Evolutionary conservation across 2,797 vertebrate genomes (phyloP), one percentile per base, ranked within the genome.

Genomic region (Aplochiton taeniatus): DNA sequence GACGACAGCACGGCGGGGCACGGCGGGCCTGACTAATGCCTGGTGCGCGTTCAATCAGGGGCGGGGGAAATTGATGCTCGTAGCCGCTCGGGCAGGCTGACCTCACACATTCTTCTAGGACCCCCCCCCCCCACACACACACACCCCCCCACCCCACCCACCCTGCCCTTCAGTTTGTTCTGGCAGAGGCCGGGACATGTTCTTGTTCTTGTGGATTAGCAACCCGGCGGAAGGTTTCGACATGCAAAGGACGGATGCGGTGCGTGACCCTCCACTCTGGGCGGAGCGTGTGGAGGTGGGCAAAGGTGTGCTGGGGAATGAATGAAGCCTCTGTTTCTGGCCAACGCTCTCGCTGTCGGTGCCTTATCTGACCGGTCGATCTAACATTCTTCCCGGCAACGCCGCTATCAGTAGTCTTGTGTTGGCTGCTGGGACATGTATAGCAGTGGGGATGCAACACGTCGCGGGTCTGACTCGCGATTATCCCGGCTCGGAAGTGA

Each of bases 241-340:
- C 83, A 90, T 86, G 80, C 41, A 61, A 63, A 1, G 61, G 85
- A 76, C 88, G 88, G 90, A 90, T 90, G 83, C 84, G 85, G 88
- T 85, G 31, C 2, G 31, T 31, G 87, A 81, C 78, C 67, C 77
- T 83, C 75, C 82, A 81, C 84, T 78, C 73, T 8, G 44, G 69
- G 58, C 41, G 11, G 69, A 70, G 57, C 63, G 79, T 64, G 82
- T 78, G n/a, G 83, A 79, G 85, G 83, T 80, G 77, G 75, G 77
- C 77, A 89, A 88, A 69, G 78, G 17, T 1, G 53, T 65, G 83
- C 76, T 80, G 56, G 80, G 66, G 75, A 81, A 31, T 31, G 31
- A 31, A 31, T 31, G 31, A 31, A 31, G 31, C 3, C 31, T 31
- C 31, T 31, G 31, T 31, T 31, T 6, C 31, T 6, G 6, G 31